phyloP scores from a whole-genome alignment of 2,113 vertebrate species.

The Xenus cinereus region DNA sequence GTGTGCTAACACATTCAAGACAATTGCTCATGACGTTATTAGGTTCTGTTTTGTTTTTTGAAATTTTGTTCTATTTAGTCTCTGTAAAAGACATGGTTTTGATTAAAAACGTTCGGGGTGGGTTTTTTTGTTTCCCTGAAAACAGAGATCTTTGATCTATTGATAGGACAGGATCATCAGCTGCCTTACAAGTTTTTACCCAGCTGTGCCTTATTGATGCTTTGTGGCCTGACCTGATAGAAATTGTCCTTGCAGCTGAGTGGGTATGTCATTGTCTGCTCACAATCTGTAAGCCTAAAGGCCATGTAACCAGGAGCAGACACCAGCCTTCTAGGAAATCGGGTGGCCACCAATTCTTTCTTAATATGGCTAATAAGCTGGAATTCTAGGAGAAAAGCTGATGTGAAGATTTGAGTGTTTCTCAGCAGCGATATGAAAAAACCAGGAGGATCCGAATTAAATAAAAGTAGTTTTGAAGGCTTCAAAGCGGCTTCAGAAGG shows the following conservation, averaged over 20 bases:
- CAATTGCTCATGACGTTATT: background rate
- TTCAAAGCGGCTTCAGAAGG: background rate
- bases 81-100: background rate
- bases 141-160: background rate
- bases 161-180: background rate
- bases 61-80: background rate
- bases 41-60: background rate
- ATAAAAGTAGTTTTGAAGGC: background rate
- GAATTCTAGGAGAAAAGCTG: background rate
- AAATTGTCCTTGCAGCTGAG: background rate
- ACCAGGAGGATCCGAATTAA: background rate
- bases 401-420: background rate
- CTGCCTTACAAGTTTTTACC: background rate
- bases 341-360: background rate
- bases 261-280: background rate
- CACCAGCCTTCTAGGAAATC: background rate
- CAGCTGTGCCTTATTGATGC: background rate
- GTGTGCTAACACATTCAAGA: background rate
- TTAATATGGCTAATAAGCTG: background rate
- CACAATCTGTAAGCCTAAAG: fast-evolving
- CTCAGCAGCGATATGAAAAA: background rate
- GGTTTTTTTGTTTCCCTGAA: background rate
- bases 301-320: background rate
- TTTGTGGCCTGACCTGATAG: background rate
- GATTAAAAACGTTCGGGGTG: background rate